A percentile compares a stretch with the other conserved stretches of the same genome.
phyloP scores from a whole-genome alignment of 2,113 vertebrate genomes.

The Zosterops japonicus region DNA sequence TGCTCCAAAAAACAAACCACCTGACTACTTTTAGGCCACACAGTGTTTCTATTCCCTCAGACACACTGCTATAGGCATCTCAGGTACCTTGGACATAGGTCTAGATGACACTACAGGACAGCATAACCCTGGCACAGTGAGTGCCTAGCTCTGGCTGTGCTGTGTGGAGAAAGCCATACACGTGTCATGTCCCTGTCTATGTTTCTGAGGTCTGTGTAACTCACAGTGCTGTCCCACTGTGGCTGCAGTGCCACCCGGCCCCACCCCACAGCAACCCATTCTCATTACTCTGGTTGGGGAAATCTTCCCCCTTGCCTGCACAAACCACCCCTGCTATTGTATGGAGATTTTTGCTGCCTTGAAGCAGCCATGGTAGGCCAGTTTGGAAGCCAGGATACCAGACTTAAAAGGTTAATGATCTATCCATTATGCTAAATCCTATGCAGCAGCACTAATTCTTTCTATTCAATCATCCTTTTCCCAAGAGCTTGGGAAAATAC shows the following conservation, averaged over 20 bases:
- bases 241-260: neutral
- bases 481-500: constrained; percentile 17
- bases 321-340: neutral
- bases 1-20: neutral
- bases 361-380: neutral
- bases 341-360: neutral
- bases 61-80: neutral
- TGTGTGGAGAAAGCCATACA: neutral
- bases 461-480: constrained; percentile 44
- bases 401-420: constrained; percentile 35
- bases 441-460: constrained; percentile 41
- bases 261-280: neutral
- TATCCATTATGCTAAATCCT: constrained; percentile 43
- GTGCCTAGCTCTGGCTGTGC: neutral
- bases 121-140: neutral
- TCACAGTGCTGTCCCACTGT: neutral
- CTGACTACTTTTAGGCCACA: neutral
- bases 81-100: accelerated
- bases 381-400: neutral
- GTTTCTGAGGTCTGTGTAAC: neutral
- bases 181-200: accelerated
- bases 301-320: neutral
- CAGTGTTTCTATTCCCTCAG: neutral
- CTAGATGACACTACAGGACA: neutral
- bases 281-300: neutral